These are phyloP conservation scores for Sporophila hypoxantha DNA, from an alignment of 2,113 vertebrate genomes.

Conservation along the genomic window DNA sequence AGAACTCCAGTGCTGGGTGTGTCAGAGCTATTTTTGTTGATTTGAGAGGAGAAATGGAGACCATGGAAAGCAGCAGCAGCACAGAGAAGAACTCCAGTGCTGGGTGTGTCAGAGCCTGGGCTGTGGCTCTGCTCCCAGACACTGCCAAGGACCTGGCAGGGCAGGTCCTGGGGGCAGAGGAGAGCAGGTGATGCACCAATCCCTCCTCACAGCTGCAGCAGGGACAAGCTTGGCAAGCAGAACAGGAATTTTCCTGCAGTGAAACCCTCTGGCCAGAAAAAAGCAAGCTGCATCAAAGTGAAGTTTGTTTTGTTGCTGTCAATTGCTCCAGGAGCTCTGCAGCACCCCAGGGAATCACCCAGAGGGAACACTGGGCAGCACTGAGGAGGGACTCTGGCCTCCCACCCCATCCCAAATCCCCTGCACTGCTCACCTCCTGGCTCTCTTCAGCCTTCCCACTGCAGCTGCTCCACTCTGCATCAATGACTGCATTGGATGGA, in stretches of 20 bases:
- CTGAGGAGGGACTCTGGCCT: no score
- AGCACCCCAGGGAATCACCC: background rate
- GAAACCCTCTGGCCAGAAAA: background rate
- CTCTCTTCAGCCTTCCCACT: no score
- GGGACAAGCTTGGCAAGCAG: background rate
- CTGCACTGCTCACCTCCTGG: no score
- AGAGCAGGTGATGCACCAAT: background rate
- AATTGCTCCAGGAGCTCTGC: background rate
- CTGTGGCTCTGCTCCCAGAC: background rate
- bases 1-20: accelerated
- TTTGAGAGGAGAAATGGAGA: background rate
- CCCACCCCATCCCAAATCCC: no score
- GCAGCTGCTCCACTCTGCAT: no score
- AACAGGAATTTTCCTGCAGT: background rate
- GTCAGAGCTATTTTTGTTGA: background rate
- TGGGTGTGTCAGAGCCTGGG: background rate
- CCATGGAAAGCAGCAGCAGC: background rate
- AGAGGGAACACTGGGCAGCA: no score
- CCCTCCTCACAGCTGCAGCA: background rate
- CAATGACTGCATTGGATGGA: no score
- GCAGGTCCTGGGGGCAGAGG: background rate
- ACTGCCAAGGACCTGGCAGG: background rate
- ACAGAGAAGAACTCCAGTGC: background rate
- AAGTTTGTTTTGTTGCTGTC: background rate
- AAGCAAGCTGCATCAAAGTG: background rate